Evolutionary conservation across 2,888 invertebrate genomes (phyloP).

Genomic region (Amorpha juglandis): DNA sequence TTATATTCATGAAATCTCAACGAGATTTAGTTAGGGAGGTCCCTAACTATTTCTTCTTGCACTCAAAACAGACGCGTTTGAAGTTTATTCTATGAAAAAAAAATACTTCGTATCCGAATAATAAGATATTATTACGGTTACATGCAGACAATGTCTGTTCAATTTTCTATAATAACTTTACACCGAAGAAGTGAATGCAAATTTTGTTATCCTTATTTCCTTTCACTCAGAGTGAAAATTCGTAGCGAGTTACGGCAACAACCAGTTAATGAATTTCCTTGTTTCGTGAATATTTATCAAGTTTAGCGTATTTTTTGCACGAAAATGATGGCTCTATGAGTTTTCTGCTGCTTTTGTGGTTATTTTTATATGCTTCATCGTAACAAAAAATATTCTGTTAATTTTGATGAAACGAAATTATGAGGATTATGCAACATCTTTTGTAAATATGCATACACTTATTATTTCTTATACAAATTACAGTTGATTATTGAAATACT

Average conservation of each 20-base stretch:
- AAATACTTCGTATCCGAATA: background rate
- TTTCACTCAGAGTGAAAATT: conserved; percentile 31
- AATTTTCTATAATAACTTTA: conserved; percentile 19
- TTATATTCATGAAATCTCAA: too few species aligned
- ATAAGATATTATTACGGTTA: conserved; percentile 11
- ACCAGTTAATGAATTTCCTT: conserved; percentile 18
- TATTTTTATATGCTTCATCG: background rate
- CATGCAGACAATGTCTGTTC: background rate
- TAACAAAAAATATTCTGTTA: background rate
- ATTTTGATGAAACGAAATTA: too few species aligned
- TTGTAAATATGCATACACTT: too few species aligned
- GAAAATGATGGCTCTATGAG: background rate
- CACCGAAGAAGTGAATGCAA: conserved; percentile 26
- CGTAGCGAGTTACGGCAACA: conserved; percentile 20
- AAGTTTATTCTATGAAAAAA: background rate
- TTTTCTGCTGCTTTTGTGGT: background rate
- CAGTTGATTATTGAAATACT: too few species aligned
- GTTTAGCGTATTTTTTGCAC: background rate
- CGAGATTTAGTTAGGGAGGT: too few species aligned
- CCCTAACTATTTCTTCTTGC: too few species aligned
- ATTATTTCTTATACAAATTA: too few species aligned
- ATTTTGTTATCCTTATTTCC: conserved; percentile 23
- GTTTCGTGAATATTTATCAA: background rate
- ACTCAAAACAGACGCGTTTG: background rate
- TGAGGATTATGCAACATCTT: too few species aligned